These are phyloP conservation scores for Andinoacara biseriatus DNA, from an alignment of 2,113 vertebrate genomes.

Conservation along the genomic window DNA sequence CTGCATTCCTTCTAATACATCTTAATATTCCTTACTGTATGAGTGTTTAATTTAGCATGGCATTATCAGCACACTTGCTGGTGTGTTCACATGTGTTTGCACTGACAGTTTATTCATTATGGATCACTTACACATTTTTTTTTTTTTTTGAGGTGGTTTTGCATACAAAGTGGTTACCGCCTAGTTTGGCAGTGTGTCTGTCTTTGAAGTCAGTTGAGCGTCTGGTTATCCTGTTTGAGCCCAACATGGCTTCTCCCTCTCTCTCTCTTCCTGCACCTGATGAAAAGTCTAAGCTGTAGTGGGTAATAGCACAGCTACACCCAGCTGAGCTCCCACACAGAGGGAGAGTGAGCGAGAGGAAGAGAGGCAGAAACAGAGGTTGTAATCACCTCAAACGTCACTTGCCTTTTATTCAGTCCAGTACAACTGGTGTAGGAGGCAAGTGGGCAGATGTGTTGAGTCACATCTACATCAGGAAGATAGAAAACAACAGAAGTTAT, in stretches of 20 bases:
- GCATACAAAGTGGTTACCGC: slow-evolving; percentile 32
- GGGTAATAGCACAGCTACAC: slow-evolving; percentile 9
- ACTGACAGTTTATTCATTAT: not conserved
- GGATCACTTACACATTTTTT: slow-evolving; percentile 6
- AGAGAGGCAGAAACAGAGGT: slow-evolving; percentile 22
- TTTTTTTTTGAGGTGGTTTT: not conserved
- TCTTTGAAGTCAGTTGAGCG: slow-evolving; percentile 57
- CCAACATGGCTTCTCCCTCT: slow-evolving; percentile 41
- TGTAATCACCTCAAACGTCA: slow-evolving; percentile 44
- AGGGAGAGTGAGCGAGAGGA: not conserved
- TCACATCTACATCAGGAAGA: slow-evolving; percentile 14
- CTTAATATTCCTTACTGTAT: not conserved
- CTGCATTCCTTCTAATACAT: not conserved
- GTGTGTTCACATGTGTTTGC: not conserved
- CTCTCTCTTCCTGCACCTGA: slow-evolving; percentile 42
- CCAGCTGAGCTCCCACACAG: slow-evolving; percentile 37
- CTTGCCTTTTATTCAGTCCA: slow-evolving; percentile 12
- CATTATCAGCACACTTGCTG: slow-evolving; percentile 21
- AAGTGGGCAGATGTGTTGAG: slow-evolving; percentile 20
- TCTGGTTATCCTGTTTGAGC: slow-evolving; percentile 28
- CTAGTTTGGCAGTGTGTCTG: slow-evolving; percentile 11
- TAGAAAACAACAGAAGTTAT: not conserved
- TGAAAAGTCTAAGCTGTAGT: slow-evolving; percentile 43
- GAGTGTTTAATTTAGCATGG: slow-evolving; percentile 31
- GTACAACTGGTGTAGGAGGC: slow-evolving; percentile 32